These are phyloP conservation scores for Oncorhynchus gorbuscha DNA, from an alignment of 2,113 vertebrate species.

Conservation along the genomic window DNA sequence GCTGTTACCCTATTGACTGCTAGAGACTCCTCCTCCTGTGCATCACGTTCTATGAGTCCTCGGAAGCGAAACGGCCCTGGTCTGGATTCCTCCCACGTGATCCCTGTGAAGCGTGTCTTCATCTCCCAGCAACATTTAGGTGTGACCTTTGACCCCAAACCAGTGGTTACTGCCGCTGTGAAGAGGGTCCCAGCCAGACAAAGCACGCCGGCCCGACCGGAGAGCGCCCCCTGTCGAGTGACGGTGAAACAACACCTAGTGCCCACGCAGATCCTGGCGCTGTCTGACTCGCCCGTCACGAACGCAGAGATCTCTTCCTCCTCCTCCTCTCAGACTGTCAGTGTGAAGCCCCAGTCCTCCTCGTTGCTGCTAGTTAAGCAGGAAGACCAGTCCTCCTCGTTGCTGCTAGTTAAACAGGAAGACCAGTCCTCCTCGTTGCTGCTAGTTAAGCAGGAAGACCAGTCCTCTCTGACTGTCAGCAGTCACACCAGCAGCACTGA, in stretches of 20 bases:
- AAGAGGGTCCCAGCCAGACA: slow-evolving; percentile 77
- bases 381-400: slow-evolving; percentile 58
- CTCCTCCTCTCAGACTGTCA: slow-evolving; percentile 54
- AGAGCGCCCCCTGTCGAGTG: slow-evolving; percentile 74
- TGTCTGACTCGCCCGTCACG: slow-evolving; percentile 68
- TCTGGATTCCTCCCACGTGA: slow-evolving; percentile 76
- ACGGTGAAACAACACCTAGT: slow-evolving; percentile 67
- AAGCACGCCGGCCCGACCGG: slow-evolving; percentile 70
- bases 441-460: slow-evolving; percentile 73
- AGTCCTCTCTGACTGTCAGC: background rate
- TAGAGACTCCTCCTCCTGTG: slow-evolving; percentile 59
- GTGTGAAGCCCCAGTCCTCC: slow-evolving; percentile 66
- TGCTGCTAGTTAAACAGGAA: slow-evolving; percentile 71
- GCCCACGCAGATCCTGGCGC: slow-evolving; percentile 58
- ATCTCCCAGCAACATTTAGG: slow-evolving; percentile 78
- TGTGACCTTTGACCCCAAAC: slow-evolving; percentile 46
- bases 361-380: slow-evolving; percentile 58
- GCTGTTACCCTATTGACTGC: slow-evolving; percentile 71
- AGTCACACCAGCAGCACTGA: slow-evolving; percentile 45
- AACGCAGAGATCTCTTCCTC: slow-evolving; percentile 57
- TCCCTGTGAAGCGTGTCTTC: slow-evolving; percentile 86
- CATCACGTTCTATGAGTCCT: slow-evolving; percentile 76
- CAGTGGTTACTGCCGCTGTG: slow-evolving; percentile 82
- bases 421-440: slow-evolving; percentile 55
- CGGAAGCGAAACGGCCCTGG: slow-evolving; percentile 84